These are phyloP conservation scores for Drosophila testacea DNA, from an alignment of 2,888 invertebrate genomes.

Conservation along the genomic window DNA sequence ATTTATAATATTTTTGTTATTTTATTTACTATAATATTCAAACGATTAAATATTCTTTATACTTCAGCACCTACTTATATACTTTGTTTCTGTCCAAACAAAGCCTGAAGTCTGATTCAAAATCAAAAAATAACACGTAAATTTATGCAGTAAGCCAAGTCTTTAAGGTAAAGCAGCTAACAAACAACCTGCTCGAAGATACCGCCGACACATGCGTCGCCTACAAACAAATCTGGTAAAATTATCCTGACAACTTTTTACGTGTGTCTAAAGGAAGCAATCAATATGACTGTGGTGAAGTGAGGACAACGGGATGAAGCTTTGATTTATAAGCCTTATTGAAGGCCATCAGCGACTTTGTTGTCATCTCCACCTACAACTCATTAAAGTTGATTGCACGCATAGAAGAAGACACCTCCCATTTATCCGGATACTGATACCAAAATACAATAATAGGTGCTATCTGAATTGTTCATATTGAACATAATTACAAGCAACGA, in stretches of 20 bases:
- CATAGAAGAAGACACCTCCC: slow-evolving; percentile 6
- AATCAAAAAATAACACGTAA: slow-evolving; percentile 12
- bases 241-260: slow-evolving; percentile 54
- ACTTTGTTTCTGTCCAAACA: not conserved
- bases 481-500: not conserved
- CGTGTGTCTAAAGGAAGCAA: slow-evolving; percentile 53
- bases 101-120: not conserved
- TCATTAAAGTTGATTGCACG: slow-evolving; percentile 61
- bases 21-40: too few species aligned
- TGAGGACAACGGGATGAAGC: slow-evolving; percentile 15
- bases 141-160: slow-evolving; percentile 35
- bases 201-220: slow-evolving; percentile 8
- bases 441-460: not conserved
- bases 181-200: not conserved
- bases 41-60: too few species aligned
- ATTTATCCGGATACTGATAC: not conserved
- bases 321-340: slow-evolving; percentile 64
- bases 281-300: slow-evolving; percentile 43
- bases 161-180: slow-evolving; percentile 25
- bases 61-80: not conserved
- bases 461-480: not conserved
- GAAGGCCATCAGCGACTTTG: slow-evolving; percentile 49
- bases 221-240: slow-evolving; percentile 49
- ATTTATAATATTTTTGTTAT: too few species aligned
- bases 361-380: slow-evolving; percentile 26